Percentiles rank a stretch among this genome's conserved stretches.
phyloP scores from a whole-genome alignment of 2,797 vertebrate species.

The Megaceryle alcyon region DNA sequence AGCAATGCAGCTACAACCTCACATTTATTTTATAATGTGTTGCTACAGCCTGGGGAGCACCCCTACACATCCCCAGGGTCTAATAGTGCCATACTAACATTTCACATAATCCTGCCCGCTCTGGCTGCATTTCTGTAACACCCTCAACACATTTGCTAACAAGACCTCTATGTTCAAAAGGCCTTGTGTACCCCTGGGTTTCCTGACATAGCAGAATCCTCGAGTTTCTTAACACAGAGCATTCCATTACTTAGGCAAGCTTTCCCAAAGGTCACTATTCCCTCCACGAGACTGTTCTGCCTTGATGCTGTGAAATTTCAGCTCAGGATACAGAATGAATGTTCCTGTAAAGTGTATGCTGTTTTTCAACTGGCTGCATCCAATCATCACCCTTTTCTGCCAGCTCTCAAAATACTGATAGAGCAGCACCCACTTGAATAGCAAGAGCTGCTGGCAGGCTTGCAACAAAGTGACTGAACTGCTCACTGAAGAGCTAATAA shows the following conservation, averaged over 20 bases:
- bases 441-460: conserved; percentile 11
- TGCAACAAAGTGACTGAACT: not conserved
- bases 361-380: conserved; percentile 28
- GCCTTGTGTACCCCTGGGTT: not conserved
- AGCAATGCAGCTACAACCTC: not conserved
- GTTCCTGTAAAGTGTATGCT: not conserved
- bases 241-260: not conserved
- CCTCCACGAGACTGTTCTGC: not conserved
- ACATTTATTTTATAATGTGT: not conserved
- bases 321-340: not conserved
- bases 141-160: not conserved
- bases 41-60: not conserved
- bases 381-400: not conserved
- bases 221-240: not conserved
- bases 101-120: not conserved
- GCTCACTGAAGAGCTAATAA: not conserved
- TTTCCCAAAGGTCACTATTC: not conserved
- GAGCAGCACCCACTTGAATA: not conserved
- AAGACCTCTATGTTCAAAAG: not conserved
- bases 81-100: not conserved
- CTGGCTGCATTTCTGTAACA: not conserved
- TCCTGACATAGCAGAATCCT: not conserved
- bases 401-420: conserved; percentile 13
- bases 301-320: not conserved
- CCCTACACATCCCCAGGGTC: not conserved